Conservation (phyloP, 2,888 invertebrate genomes). For the Caenorhabditis sinica region DNA sequence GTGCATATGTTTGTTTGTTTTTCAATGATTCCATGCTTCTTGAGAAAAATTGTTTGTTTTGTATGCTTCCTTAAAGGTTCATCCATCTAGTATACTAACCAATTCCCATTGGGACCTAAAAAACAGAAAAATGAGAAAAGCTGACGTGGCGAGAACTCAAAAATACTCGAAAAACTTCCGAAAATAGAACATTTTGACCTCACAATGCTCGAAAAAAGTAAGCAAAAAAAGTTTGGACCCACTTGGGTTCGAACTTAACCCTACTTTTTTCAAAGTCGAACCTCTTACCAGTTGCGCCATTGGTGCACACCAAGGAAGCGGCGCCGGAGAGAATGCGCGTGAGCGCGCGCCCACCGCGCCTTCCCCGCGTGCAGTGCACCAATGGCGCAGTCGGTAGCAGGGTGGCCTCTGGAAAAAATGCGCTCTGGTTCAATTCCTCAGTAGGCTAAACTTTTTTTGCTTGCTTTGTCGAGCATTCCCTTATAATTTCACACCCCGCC, state of each 20-base stretch:
- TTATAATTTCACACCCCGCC: background rate
- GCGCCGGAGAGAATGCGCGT: no score
- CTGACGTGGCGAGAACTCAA: no score
- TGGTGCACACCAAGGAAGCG: no score
- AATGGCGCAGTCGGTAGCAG: background rate
- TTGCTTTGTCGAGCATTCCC: background rate
- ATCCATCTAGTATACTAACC: slow-evolving; percentile 26
- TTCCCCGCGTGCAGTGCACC: no score
- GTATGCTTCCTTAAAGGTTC: slow-evolving; percentile 1
- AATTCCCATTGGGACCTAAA: slow-evolving; percentile 12
- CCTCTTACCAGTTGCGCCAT: no score
- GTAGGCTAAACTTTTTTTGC: background rate
- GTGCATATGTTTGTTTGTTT: slow-evolving; percentile 18
- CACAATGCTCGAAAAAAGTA: background rate
- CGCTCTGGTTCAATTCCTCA: background rate
- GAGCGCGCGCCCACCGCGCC: background rate
- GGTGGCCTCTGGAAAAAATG: background rate
- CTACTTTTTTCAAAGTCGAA: no score
- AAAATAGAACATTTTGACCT: slow-evolving; percentile 5
- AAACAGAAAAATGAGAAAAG: background rate
- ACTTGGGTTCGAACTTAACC: no score
- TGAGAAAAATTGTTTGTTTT: background rate
- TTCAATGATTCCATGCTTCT: background rate
- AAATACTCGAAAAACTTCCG: no score
- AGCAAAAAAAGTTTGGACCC: background rate